Evolutionary conservation across 2,113 vertebrate genomes (phyloP).

Genomic region (Notothenia coriiceps): DNA sequence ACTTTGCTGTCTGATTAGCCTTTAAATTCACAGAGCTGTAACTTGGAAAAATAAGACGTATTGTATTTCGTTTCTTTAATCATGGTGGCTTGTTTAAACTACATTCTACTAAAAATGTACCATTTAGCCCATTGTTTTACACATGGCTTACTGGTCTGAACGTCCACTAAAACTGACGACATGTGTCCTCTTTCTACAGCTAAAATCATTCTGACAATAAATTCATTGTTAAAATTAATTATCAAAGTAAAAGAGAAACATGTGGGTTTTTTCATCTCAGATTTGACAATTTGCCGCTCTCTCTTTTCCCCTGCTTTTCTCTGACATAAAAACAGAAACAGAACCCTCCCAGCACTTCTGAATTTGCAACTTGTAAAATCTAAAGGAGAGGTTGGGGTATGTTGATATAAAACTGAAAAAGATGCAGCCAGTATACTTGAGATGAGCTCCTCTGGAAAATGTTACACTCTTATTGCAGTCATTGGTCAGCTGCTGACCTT

Average conservation of each 20-base stretch:
- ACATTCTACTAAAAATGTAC: no score
- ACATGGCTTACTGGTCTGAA: no score
- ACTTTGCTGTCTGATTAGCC: not conserved
- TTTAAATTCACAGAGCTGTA: not conserved
- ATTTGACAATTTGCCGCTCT: no score
- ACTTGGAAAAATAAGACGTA: no score
- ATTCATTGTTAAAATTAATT: not conserved
- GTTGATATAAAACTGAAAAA: not conserved
- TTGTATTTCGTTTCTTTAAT: no score
- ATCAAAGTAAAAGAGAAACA: no score
- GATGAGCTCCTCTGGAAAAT: not conserved
- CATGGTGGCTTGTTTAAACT: no score
- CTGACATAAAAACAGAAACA: not conserved
- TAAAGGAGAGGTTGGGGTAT: not conserved
- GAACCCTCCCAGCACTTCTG: not conserved
- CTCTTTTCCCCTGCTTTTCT: not conserved
- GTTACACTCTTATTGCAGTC: not conserved
- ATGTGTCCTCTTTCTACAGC: no score
- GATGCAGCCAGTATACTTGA: not conserved
- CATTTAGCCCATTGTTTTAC: no score
- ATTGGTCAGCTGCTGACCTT: not conserved
- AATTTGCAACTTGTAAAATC: not conserved
- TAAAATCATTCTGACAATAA: no score
- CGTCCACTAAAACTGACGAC: no score
- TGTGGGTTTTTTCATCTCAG: no score